Percentiles rank a stretch among this genome's conserved stretches.
phyloP scores from a whole-genome alignment of 2,888 invertebrate species.

The Leptopilina drosophilae region DNA sequence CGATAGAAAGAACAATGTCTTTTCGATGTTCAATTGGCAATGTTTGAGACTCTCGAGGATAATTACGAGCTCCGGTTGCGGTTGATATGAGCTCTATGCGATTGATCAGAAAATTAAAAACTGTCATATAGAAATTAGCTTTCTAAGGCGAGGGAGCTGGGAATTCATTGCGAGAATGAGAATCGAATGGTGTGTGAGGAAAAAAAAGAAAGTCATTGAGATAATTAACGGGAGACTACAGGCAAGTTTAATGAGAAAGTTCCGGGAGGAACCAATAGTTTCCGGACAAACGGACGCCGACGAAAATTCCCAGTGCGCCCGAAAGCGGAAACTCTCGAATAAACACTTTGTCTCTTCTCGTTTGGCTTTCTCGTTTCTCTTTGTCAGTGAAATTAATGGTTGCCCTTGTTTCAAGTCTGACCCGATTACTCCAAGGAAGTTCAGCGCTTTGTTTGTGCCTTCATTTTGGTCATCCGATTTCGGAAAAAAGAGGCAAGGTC shows the following conservation, averaged over 20 bases:
- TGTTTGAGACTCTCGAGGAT: neutral
- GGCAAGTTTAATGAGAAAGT: constrained; percentile 50
- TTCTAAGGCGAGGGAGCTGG: neutral
- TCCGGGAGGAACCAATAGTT: constrained; percentile 47
- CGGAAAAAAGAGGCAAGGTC: neutral
- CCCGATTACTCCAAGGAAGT: constrained; percentile 21
- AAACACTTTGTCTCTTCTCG: constrained; percentile 41
- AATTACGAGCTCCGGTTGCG: constrained; percentile 33
- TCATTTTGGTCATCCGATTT: neutral
- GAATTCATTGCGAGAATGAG: neutral
- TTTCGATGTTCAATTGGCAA: constrained; percentile 2
- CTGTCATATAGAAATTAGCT: constrained; percentile 10
- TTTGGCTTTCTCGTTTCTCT: constrained; percentile 40
- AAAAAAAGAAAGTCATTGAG: constrained; percentile 41
- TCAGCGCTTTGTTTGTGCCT: constrained; percentile 31
- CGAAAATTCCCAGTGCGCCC: constrained; percentile 43
- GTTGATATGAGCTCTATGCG: neutral
- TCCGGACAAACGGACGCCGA: constrained; percentile 44
- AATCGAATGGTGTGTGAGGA: constrained; percentile 13
- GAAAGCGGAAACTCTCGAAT: constrained; percentile 42
- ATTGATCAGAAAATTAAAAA: constrained; percentile 28
- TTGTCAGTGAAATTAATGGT: constrained; percentile 29
- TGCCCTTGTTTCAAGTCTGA: constrained; percentile 31
- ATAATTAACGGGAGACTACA: constrained; percentile 45
- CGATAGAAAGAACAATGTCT: neutral